Evolutionary conservation across 2,797 vertebrate genomes (phyloP), one percentile per base, ranked within the genome.

Genomic region (Cynodonichthys magdalenae): DNA sequence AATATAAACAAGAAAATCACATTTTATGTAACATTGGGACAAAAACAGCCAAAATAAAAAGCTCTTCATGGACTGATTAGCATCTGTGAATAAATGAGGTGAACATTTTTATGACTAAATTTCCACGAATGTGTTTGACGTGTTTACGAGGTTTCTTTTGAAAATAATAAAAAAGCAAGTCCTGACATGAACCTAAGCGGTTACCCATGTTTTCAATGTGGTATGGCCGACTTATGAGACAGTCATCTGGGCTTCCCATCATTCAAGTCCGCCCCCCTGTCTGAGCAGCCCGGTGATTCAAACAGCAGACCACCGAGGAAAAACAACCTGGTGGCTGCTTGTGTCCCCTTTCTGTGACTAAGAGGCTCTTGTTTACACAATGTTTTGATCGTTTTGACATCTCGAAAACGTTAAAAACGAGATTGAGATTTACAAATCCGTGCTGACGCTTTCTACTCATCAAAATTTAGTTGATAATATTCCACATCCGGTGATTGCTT

Each of bases 211-310:
- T 20, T 20, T 19, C 10, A 5, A 47, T 9, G 12, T 4, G 18
- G 18, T 20, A 39, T 3, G 45, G 24, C 11, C 17, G 48, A 55
- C 19, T 55, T 48, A 3, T 20, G 36, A 3, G 29, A 27, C 54
- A 42, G 39, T 54, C 49, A 46, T 52, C 53, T 48, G 64, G 10
- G 15, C 31, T 49, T 17, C 19, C 42, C 12, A 48, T 60, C 53
- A 53, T 12, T 53, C 44, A 53, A 29, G 53, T 52, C 66, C 52
- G 59, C 46, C 51, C 36, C 59, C 5, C 31, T n/a, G n/a, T n/a
- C n/a, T 29, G 19, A 11, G 45, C 54, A 14, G 36, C 11, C 3
- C 8, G 60, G 12, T 24, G 41, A 45, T 57, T 63, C 59, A 69
- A 52, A n/a, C 7, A 0, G 10, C 29, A 59, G 29, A 24, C 17